phyloP scores from a whole-genome alignment of 2,888 invertebrate genomes.

The Panopea generosa region DNA sequence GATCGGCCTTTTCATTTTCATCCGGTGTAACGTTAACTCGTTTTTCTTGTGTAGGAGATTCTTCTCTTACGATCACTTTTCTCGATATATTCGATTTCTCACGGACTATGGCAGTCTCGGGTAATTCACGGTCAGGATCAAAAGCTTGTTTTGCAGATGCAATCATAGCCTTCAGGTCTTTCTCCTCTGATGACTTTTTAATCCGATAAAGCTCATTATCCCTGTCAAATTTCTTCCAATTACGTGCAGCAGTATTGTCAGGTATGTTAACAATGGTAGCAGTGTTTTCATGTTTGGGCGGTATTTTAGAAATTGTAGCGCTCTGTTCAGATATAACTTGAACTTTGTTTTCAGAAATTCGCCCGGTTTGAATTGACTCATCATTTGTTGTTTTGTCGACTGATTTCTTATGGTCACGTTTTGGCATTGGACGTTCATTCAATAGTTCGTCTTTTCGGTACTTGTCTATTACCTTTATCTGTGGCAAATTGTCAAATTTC shows the following conservation, averaged over 20 bases:
- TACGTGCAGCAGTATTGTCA: not conserved
- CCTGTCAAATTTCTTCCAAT: not conserved
- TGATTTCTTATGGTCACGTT: no score
- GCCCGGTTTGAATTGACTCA: no score
- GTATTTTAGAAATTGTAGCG: no score
- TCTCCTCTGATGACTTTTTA: constrained; percentile 24
- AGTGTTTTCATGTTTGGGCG: no score
- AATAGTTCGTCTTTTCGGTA: constrained; percentile 18
- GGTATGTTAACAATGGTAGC: not conserved
- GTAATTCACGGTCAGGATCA: not conserved
- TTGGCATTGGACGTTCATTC: no score
- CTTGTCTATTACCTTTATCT: constrained; percentile 32
- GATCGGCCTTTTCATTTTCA: no score
- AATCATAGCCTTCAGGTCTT: constrained; percentile 43
- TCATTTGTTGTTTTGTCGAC: no score
- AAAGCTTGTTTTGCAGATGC: constrained; percentile 42
- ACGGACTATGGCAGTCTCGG: not conserved
- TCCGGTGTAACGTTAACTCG: not conserved
- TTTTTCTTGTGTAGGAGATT: not conserved
- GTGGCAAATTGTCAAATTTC: constrained; percentile 42
- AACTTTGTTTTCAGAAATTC: no score
- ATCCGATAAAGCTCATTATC: not conserved
- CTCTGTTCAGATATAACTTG: no score
- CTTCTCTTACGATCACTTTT: not conserved
- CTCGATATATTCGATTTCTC: not conserved